Evolutionary conservation across 92 coral and sea anemone species (phyloP).

Genomic region (Bergia sp.): DNA sequence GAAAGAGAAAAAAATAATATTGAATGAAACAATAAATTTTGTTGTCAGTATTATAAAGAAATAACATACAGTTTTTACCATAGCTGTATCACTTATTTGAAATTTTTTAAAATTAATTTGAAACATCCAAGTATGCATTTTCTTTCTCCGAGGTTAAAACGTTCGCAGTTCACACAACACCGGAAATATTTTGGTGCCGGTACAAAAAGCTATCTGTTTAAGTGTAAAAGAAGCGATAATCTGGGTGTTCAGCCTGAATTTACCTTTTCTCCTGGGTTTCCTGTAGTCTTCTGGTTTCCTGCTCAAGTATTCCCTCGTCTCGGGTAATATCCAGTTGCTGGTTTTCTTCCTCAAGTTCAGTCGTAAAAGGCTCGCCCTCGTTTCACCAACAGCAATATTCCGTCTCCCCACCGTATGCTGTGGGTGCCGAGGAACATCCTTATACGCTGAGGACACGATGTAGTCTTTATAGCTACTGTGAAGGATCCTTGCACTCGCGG

Average conservation of each 20-base stretch:
- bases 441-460: slow-evolving; percentile 71
- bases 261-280: slow-evolving; percentile 52
- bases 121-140: too few species aligned
- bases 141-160: too few species aligned
- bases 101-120: too few species aligned
- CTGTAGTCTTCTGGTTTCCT: slow-evolving; percentile 75
- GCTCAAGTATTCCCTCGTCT: slow-evolving; percentile 70
- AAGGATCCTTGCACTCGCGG: slow-evolving; percentile 57
- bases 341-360: slow-evolving; percentile 67
- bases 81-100: too few species aligned
- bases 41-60: too few species aligned
- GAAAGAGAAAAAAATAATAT: too few species aligned
- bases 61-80: too few species aligned
- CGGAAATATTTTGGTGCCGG: too few species aligned
- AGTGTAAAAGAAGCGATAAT: too few species aligned
- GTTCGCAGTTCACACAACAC: too few species aligned
- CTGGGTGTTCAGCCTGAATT: neutral
- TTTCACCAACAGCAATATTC: slow-evolving; percentile 55
- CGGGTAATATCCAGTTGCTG: slow-evolving; percentile 74
- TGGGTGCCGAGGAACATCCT: slow-evolving; percentile 62
- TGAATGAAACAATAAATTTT: too few species aligned
- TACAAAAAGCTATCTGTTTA: too few species aligned
- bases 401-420: slow-evolving; percentile 10
- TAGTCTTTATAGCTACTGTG: slow-evolving; percentile 91
- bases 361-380: slow-evolving; percentile 77